Base-by-base conservation (phyloP, 2,888 invertebrate genomes). In the Artemia sinica region DNA sequence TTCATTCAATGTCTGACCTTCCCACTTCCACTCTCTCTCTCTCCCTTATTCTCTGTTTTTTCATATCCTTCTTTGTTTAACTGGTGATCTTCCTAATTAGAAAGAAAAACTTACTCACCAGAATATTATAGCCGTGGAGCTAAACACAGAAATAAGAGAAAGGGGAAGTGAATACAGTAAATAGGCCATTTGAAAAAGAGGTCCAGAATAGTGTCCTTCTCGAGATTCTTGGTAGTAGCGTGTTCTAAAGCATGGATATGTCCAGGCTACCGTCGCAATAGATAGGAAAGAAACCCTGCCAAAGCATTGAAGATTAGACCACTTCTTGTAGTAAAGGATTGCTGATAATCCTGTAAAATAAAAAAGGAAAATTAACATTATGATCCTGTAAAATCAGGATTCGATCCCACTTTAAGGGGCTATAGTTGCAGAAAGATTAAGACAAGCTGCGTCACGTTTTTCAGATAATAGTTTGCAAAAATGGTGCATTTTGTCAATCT, bases 171-270 rank as follows among this genome's bases (percentile, higher is more conserved):
- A 87, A 13, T 89, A 84, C 4, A 91, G 78, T 72, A 88, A 86
- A 78, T 91, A 91, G 0, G 90, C 86, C 0, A 91, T 80, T 0
- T 93, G 80, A 74, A 93, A 83, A 72, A 90, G 84, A 0, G 89
- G 87, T 0, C 93, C 93, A 5, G 89, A 86, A 77, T 94, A 94
- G 0, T 91, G 79, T 0, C 91, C 91, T 77, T 92, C 91, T 68
- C 91, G 86, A 0, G 88, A 85, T 75, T 94, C 94, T 76, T 93
- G 91, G 73, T 91, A 91, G 78, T 91, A 93, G 63, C 90, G 82
- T n/a, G 89, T 90, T n/a, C 93, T 82, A 79, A 89, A 89, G 50
- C 84, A 84, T 5, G 89, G 87, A 80, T 85, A 87, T 71, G 86
- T 81, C 72, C 83, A 80, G 65, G 86, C 82, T 0, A 87, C 84